Conservation (phyloP, 2,888 invertebrate species). For the Nebria salina region DNA sequence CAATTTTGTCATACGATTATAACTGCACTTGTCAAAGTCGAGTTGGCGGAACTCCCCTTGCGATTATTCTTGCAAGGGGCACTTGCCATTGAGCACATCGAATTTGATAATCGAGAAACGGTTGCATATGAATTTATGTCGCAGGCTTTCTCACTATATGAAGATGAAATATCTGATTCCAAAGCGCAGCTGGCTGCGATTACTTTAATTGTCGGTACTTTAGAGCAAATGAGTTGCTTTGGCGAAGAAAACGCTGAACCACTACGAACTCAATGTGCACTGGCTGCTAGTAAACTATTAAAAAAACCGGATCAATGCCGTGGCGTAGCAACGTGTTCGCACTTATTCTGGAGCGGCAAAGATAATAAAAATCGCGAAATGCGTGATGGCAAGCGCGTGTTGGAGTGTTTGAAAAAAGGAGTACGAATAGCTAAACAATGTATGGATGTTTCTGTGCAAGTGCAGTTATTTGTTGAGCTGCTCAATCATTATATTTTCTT, state of each 20-base stretch:
- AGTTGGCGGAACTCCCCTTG: constrained; percentile 91
- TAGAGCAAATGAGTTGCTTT: constrained; percentile 95
- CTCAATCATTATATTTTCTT: constrained; percentile 94
- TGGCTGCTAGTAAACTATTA: constrained; percentile 93
- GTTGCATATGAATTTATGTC: constrained; percentile 99
- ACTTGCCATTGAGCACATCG: constrained; percentile 88
- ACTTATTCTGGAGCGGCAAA: constrained; percentile 94
- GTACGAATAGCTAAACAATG: constrained; percentile 96
- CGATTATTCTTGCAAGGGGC: constrained; percentile 96
- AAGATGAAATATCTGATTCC: constrained; percentile 98
- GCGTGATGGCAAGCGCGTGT: constrained; percentile 88
- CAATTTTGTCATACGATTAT: constrained; percentile 98
- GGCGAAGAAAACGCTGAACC: constrained; percentile 97
- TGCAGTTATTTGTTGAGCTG: constrained; percentile 94
- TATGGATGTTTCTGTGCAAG: constrained; percentile 96
- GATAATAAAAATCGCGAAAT: constrained; percentile 67
- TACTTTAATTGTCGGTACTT: constrained; percentile 92
- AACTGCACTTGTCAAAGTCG: constrained; percentile 92
- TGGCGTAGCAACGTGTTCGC: constrained; percentile 92
- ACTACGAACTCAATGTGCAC: constrained; percentile 92
- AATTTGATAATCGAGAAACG: constrained; percentile 94
- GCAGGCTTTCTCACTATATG: constrained; percentile 95
- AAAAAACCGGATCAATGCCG: constrained; percentile 99
- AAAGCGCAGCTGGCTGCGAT: constrained; percentile 97
- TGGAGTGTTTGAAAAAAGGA: constrained; percentile 96